Evolutionary conservation across 2,113 vertebrate species (phyloP), one percentile per base, ranked within the genome.

Genomic region (Proteles cristata): DNA sequence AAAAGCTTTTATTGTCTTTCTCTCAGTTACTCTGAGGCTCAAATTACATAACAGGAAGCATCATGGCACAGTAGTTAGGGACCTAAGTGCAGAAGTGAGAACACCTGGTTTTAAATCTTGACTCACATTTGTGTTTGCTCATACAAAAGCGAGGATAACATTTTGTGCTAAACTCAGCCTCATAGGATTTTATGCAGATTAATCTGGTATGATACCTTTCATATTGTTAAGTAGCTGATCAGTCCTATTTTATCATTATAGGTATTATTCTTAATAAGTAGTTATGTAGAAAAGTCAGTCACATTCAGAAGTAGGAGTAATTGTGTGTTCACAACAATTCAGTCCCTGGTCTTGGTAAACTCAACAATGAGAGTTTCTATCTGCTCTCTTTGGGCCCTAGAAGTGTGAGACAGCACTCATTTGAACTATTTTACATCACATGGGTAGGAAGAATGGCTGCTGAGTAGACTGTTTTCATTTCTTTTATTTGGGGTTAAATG

Each of bases 71-170:
- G 53, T 28, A 92, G 14, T 80, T 84, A 86, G 26, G 65, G 55
- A 84, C 11, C 65, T 82, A 88, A 50, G n/a, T 68, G 53, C 5
- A 88, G 39, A 90, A 89, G 10, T 48, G 55, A 63, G 45, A 39
- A 61, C n/a, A 69, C n/a, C 80, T 82, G 19, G 28, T 48, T 98
- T 93, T 82, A 77, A 94, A 97, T 82, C 21, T 65, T 81, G 69
- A 93, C 48, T 94, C 65, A 93, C 12, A 28, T 17, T 65, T 33
- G 65, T 76, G 35, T 88, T 94, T 82, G 45, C 45, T 95, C 25
- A 50, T 58, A 21, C 96, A 33, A 85, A 89, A 97, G 43, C 45
- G 14, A 79, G 23, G 26, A 71, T 82, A 96, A 89, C 73, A 66
- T 71, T 79, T 74, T 95, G 35, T 83, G 83, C 50, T 92, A 90